phyloP scores from a whole-genome alignment of 1,140 invertebrate genomes.

The Conopomorpha cramerella region DNA sequence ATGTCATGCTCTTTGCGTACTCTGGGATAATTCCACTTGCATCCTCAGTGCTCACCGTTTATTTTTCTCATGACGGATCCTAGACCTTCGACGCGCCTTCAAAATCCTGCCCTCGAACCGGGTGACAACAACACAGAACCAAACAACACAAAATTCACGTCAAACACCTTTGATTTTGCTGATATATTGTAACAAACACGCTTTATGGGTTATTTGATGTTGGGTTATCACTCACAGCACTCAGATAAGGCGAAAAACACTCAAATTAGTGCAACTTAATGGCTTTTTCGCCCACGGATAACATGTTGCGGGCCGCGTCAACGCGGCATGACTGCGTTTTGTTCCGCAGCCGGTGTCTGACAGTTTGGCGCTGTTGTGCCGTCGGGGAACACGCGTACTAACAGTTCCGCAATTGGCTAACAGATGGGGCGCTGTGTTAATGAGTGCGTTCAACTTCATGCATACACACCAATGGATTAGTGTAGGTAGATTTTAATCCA shows the following conservation, averaged over 20 bases:
- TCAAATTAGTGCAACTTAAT: conserved; percentile 25
- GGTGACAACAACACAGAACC: conserved; percentile 51
- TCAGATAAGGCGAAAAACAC: conserved; percentile 42
- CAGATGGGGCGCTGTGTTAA: conserved; percentile 27
- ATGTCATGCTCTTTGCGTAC: too few relatives aligned
- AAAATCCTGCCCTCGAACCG: conserved; percentile 42
- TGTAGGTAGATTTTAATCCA: too few relatives aligned
- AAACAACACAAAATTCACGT: background rate
- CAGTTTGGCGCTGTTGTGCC: conserved; percentile 32
- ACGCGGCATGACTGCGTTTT: conserved; percentile 54
- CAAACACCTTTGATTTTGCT: too few relatives aligned
- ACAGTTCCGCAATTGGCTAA: background rate
- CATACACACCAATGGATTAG: too few relatives aligned
- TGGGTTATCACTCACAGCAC: too few relatives aligned
- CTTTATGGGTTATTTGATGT: too few relatives aligned
- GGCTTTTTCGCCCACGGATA: conserved; percentile 49
- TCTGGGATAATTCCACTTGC: too few relatives aligned
- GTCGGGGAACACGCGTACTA: conserved; percentile 18
- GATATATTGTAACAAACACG: too few relatives aligned
- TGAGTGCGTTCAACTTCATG: background rate
- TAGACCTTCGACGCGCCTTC: conserved; percentile 43
- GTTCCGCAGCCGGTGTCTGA: conserved; percentile 44
- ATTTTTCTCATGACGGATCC: conserved; percentile 50
- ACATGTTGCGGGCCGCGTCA: conserved; percentile 48
- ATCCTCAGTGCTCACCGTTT: conserved; percentile 33